These are phyloP conservation scores for Ischnura elegans DNA, from an alignment of 2,888 invertebrate species.

Conservation along the genomic window DNA sequence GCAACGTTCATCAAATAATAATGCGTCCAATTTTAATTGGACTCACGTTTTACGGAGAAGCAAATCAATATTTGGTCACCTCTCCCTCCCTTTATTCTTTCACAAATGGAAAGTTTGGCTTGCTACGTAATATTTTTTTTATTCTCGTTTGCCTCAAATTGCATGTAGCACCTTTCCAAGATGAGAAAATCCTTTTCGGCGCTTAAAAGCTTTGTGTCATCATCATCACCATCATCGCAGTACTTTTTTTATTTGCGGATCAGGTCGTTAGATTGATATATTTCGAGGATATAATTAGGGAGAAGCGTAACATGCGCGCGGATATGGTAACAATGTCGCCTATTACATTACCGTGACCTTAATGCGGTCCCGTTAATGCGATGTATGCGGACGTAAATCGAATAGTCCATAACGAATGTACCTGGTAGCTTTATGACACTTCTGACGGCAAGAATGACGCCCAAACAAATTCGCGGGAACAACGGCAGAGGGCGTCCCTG, in stretches of 20 bases:
- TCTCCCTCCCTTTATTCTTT: neutral
- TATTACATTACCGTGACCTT: neutral
- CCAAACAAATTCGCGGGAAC: neutral
- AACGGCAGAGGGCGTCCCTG: neutral
- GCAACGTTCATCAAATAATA: neutral
- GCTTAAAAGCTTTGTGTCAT: neutral
- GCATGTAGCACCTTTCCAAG: neutral
- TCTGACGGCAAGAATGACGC: neutral
- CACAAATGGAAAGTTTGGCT: neutral
- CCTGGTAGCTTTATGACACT: neutral
- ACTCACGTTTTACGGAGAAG: neutral
- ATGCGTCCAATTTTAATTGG: neutral
- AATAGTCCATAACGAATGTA: slow-evolving; percentile 1
- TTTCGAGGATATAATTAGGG: neutral
- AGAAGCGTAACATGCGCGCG: neutral
- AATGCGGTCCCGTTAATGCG: neutral
- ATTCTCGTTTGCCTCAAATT: neutral
- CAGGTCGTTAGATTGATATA: neutral
- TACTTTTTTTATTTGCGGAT: neutral
- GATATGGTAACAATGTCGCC: neutral
- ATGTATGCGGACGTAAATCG: neutral
- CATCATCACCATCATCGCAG: too few species aligned
- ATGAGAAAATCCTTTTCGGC: too few species aligned
- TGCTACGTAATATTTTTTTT: neutral
- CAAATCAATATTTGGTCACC: neutral